Base-by-base conservation (phyloP, 2,888 invertebrate species). In the Leptura quadrifasciata region DNA sequence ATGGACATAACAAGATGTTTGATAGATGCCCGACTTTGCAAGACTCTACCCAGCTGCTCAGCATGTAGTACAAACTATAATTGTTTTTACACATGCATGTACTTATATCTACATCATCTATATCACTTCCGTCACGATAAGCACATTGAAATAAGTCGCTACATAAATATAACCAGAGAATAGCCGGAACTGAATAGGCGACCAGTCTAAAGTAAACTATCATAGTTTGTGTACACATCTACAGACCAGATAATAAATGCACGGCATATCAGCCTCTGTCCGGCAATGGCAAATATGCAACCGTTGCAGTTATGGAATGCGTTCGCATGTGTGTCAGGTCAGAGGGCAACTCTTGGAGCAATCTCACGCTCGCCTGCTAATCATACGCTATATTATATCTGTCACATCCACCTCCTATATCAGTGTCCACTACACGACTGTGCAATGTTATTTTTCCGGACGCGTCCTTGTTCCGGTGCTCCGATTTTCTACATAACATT, bases 51-150 rank as follows among this genome's bases (percentile, higher is more conserved):
- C 81, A 81, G 81, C 78, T 80, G 81, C 81, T 73, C 81, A 81
- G 81, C 84, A 78, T 82, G 80, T 83, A 81, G 74, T 82, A 83
- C 84, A 81, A 80, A 82, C 81, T 79, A 80, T 85, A 85, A 85
- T 85, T 85, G 85, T 85, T 85, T 85, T 85, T 85, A 85, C 85
- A 85, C 85, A 85, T 85, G 85, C 85, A 85, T 82, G 82, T 82
- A 80, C 79, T 80, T 83, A 81, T 84, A 84, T 84, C 84, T 84
- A 83, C 84, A 84, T 84, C 84, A 84, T 85, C 84, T 84, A 76
- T 81, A 84, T 82, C 83, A 85, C 84, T 85, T 85, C 85, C 85
- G 85, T 84, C 85, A 85, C 85, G 84, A 84, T 83, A 82, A 80
- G 77, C 79, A 78, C 79, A 82, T 84, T 79, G 80, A 80, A 81